phyloP scores from a whole-genome alignment of 2,797 vertebrate species.

The Craterocephalus amniculus region DNA sequence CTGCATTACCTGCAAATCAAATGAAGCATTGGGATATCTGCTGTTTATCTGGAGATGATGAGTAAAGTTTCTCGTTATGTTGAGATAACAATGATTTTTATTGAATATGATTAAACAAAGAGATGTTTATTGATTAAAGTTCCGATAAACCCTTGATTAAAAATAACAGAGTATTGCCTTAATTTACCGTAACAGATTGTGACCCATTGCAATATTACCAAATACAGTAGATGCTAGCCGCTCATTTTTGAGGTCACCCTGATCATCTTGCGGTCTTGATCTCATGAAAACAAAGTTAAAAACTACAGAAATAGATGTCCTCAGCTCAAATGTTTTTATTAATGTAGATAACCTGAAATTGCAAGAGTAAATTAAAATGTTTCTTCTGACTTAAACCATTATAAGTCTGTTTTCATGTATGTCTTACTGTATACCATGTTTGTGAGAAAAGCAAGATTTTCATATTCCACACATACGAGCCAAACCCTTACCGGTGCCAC shows the following conservation, averaged over 20 bases:
- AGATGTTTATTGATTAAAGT: background rate
- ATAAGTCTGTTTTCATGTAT: background rate
- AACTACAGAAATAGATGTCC: background rate
- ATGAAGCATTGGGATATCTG: background rate
- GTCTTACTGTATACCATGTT: background rate
- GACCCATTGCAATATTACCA: background rate
- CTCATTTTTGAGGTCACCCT: background rate
- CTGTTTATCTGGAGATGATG: background rate
- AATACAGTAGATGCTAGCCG: background rate
- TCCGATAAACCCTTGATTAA: background rate
- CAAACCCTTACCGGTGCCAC: too few species aligned
- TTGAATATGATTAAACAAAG: background rate
- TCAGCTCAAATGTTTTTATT: background rate
- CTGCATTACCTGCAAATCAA: background rate
- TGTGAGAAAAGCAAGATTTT: background rate
- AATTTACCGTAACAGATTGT: background rate
- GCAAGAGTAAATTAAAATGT: background rate
- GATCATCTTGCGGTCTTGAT: background rate
- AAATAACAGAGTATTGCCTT: too few species aligned
- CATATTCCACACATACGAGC: too few species aligned
- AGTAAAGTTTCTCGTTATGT: too few species aligned
- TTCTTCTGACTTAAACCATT: background rate
- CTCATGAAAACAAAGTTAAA: background rate
- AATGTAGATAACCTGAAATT: background rate
- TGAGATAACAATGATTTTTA: background rate